phyloP scores from a whole-genome alignment of 2,113 vertebrate genomes.

The Dryoscopus gambensis region DNA sequence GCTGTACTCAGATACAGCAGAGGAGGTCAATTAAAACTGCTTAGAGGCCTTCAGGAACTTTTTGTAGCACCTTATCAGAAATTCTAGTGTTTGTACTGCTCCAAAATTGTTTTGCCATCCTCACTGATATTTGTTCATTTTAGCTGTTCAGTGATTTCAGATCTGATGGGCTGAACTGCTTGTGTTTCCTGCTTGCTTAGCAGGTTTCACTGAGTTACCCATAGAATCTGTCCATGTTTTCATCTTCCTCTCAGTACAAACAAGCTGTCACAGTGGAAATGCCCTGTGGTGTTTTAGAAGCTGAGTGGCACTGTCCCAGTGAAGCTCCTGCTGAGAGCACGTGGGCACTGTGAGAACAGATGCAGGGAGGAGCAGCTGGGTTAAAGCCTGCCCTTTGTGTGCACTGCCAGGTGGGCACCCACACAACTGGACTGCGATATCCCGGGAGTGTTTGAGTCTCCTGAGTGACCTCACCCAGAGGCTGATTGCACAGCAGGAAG shows the following conservation, averaged over 20 bases:
- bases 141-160: neutral
- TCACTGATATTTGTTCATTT: neutral
- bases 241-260: neutral
- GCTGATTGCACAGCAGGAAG: conserved; percentile 85
- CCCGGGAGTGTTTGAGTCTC: conserved; percentile 86
- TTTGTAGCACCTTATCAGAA: neutral
- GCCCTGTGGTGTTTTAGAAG: neutral
- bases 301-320: neutral
- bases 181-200: neutral
- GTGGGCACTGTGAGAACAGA: neutral
- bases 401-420: conserved; percentile 86
- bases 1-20: neutral
- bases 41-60: neutral
- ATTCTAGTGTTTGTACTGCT: neutral
- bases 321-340: neutral
- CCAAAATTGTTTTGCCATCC: neutral
- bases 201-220: neutral
- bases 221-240: neutral
- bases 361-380: neutral
- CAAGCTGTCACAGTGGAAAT: neutral
- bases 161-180: neutral
- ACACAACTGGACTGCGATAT: conserved; percentile 92
- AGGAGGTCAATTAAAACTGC: neutral
- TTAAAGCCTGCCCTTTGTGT: neutral
- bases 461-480: conserved; percentile 86